Percentiles rank a stretch among this genome's conserved stretches.
Conservation (phyloP, 1,140 invertebrate genomes). For the Drosophila setifemur region DNA sequence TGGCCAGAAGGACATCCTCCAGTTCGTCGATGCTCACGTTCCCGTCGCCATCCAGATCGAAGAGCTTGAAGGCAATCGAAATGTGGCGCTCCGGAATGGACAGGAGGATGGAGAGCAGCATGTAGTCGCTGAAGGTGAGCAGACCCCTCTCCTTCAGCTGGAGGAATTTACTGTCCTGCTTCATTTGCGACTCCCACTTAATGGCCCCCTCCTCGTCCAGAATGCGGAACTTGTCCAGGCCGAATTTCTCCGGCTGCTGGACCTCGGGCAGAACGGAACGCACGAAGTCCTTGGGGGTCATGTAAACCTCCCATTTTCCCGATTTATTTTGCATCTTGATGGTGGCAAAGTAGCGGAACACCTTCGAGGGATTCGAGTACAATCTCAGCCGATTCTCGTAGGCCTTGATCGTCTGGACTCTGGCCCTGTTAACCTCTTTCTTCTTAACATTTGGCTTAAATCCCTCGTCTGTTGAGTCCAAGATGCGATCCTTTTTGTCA, state of each 20-base stretch:
- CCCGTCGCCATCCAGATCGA: conserved; percentile 26
- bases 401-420: conserved; percentile 14
- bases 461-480: background rate
- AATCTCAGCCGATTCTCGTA: conserved; percentile 55
- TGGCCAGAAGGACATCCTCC: background rate
- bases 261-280: conserved; percentile 38
- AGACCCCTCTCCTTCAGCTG: conserved; percentile 18
- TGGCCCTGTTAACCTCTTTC: background rate
- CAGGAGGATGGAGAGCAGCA: conserved; percentile 37
- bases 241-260: conserved; percentile 23
- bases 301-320: conserved; percentile 34
- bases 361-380: conserved; percentile 32
- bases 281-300: conserved; percentile 55
- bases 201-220: background rate
- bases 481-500: background rate
- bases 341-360: conserved; percentile 60
- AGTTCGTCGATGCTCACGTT: conserved; percentile 12
- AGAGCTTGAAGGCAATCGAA: conserved; percentile 27
- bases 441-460: background rate
- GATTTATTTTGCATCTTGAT: conserved; percentile 26
- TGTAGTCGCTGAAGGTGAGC: conserved; percentile 36
- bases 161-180: conserved; percentile 34
- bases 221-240: conserved; percentile 22
- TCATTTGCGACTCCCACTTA: background rate
- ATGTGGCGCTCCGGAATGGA: conserved; percentile 36